phyloP scores from a whole-genome alignment of 2,797 vertebrate genomes.

The Helicolenus hilgendorfi region DNA sequence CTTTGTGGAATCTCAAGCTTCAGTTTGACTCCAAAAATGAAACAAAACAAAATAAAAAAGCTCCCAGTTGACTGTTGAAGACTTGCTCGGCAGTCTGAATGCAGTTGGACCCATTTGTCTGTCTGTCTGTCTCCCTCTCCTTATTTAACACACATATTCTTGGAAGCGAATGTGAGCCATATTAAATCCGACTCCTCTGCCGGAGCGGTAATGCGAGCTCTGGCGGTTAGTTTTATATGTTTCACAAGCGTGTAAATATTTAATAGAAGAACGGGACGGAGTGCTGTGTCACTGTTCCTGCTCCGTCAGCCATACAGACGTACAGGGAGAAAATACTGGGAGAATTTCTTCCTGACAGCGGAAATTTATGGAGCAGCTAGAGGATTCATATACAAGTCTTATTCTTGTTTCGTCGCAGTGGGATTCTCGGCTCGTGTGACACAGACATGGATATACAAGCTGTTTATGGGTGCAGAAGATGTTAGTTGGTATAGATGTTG shows the following conservation, averaged over 20 bases:
- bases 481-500: slow-evolving; percentile 70
- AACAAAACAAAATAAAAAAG: background rate
- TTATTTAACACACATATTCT: slow-evolving; percentile 83
- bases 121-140: slow-evolving; percentile 43
- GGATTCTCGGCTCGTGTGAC: slow-evolving; percentile 65
- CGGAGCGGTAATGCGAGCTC: slow-evolving; percentile 74
- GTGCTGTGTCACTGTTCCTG: slow-evolving; percentile 84
- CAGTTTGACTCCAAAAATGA: background rate
- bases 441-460: slow-evolving; percentile 62
- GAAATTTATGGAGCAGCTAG: slow-evolving; percentile 63
- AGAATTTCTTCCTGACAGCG: slow-evolving; percentile 65
- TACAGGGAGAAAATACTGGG: slow-evolving; percentile 25
- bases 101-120: slow-evolving; percentile 19
- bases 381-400: slow-evolving; percentile 49
- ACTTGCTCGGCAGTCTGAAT: slow-evolving; percentile 3
- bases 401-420: slow-evolving; percentile 48
- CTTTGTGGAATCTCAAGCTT: slow-evolving; percentile 16
- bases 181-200: slow-evolving; percentile 87
- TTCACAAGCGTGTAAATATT: slow-evolving; percentile 90
- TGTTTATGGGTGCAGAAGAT: slow-evolving; percentile 75
- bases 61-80: slow-evolving; percentile 8
- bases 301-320: slow-evolving; percentile 65
- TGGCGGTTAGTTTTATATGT: slow-evolving; percentile 86
- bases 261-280: slow-evolving; percentile 83
- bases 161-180: slow-evolving; percentile 84